Evolutionary conservation across 1,140 invertebrate species (phyloP), one percentile per base, ranked within the genome.

Genomic region (Papilio polytes): DNA sequence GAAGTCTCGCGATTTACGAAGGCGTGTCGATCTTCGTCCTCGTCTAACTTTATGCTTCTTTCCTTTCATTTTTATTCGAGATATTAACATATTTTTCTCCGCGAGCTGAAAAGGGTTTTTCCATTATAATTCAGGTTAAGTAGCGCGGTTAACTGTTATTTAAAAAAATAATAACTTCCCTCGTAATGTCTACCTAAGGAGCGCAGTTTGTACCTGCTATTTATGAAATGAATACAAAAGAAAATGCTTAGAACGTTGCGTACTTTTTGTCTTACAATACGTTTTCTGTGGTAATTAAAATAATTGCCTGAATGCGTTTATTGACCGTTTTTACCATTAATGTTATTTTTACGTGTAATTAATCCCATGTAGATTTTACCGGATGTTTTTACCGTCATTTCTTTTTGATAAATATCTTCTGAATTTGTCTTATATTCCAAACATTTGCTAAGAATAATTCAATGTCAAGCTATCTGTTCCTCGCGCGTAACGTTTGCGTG

Each of bases 81-180:
- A 46, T 48, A 48, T 74, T 74, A 74, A 41, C 73, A 74, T 74
- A 74, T 74, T 74, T 74, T 48, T 48, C 41, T 46, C 20, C 12
- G 10, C 10, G 73, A 74, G 41, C 51, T 74, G 73, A 46, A 74
- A 74, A 74, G 41, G 73, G 73, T 41, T 74, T 74, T 22, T 74
- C 73, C 44, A 74, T 74, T 74, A 74, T 74, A 74, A 74, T 74
- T 74, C 41, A 74, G 73, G 73, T 74, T 46, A 74, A 74, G 41
- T 41, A 46, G 18, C 73, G 36, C 20, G 7, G 73, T 46, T 74
- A 74, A 74, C 73, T 74, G n/a, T 74, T 74, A 74, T 48, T 46
- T 31, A 0, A 56, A 56, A 44, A 44, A 73, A 41, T 73, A 73
- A 73, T 73, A 73, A 73, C 53, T 56, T 56, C 18, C 53, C n/a